phyloP scores from a whole-genome alignment of 2,797 vertebrate genomes.

The Percopsis omiscomaycus region DNA sequence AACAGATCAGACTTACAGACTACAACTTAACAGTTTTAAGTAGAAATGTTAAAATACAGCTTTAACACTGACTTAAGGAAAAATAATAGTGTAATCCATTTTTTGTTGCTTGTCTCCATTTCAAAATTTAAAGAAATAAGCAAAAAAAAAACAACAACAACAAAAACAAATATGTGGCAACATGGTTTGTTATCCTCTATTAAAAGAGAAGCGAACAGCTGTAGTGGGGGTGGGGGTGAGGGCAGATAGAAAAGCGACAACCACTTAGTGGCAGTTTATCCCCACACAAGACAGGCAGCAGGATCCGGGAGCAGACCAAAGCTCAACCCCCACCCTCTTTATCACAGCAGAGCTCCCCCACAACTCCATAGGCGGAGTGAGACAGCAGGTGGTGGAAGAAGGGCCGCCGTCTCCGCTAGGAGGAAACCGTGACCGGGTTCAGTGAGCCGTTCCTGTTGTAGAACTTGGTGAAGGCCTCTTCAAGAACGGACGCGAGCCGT shows the following conservation, averaged over 20 bases:
- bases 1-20: constrained; percentile 45
- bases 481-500: constrained; percentile 89
- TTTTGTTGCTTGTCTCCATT: constrained; percentile 35
- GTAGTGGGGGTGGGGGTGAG: constrained; percentile 38
- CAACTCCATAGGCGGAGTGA: constrained; percentile 59
- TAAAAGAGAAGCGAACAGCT: constrained; percentile 75
- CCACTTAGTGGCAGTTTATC: constrained; percentile 72
- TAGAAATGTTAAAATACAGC: constrained; percentile 72
- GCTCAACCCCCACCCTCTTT: constrained; percentile 44
- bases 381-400: constrained; percentile 44
- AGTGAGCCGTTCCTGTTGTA: constrained; percentile 90
- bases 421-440: constrained; percentile 93
- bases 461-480: constrained; percentile 96
- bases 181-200: constrained; percentile 63
- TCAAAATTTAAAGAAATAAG: constrained; percentile 33
- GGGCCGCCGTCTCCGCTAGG: constrained; percentile 76
- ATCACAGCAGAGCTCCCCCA: constrained; percentile 50
- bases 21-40: constrained; percentile 60
- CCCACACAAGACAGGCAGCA: constrained; percentile 57
- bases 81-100: constrained; percentile 39
- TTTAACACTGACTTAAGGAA: constrained; percentile 76
- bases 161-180: constrained; percentile 47
- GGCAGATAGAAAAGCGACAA: constrained; percentile 52
- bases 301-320: constrained; percentile 58
- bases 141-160: constrained; percentile 38